Conservation (phyloP, 2,113 vertebrate species). For the Tragelaphus imberbis region DNA sequence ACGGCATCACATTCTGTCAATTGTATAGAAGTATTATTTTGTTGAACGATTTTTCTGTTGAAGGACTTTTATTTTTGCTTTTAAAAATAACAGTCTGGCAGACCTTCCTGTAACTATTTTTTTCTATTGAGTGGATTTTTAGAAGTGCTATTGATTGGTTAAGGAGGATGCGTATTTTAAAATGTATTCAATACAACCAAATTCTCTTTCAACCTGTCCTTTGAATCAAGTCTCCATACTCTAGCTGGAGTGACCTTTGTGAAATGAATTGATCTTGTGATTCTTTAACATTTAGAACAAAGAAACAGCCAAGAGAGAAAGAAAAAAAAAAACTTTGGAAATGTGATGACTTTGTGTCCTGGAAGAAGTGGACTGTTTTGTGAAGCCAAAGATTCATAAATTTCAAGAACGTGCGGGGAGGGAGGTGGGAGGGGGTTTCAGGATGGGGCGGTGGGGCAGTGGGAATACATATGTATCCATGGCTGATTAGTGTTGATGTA, state of each 20-base stretch:
- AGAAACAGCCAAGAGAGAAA: neutral
- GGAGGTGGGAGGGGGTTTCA: neutral
- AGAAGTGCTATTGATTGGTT: no score
- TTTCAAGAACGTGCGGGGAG: no score
- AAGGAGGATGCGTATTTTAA: neutral
- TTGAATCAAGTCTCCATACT: neutral
- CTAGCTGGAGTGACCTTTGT: neutral
- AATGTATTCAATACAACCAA: neutral
- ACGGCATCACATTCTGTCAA: neutral
- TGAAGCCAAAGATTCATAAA: no score
- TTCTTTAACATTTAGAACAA: neutral
- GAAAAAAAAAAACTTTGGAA: neutral
- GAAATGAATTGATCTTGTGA: neutral
- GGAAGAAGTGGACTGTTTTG: no score
- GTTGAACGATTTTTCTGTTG: neutral
- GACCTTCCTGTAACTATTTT: neutral
- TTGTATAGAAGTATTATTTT: neutral
- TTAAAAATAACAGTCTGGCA: neutral
- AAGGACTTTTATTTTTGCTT: neutral
- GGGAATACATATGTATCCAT: neutral
- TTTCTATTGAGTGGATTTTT: neutral
- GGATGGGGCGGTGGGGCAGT: neutral
- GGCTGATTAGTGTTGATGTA: neutral
- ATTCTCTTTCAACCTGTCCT: neutral
- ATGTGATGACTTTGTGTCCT: no score